phyloP scores from a whole-genome alignment of 2,888 invertebrate genomes.

The Trypoxylon attenuatum region DNA sequence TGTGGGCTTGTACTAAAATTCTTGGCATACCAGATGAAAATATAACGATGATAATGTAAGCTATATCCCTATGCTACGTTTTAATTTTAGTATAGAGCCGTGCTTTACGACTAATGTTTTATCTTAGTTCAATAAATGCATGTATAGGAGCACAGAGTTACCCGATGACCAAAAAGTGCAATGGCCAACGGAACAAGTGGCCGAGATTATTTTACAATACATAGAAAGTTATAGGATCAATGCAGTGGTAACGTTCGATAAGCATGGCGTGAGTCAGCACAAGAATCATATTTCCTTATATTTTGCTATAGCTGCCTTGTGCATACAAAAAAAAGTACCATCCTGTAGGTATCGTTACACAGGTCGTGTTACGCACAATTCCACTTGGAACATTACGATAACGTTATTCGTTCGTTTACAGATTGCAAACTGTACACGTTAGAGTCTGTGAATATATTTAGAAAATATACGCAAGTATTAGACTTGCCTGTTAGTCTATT shows the following conservation, averaged over 20 bases:
- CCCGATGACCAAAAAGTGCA: constrained; percentile 85
- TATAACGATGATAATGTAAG: constrained; percentile 79
- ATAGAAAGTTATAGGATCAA: constrained; percentile 86
- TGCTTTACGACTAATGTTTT: constrained; percentile 22
- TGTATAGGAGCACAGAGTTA: constrained; percentile 81
- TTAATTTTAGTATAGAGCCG: constrained; percentile 3
- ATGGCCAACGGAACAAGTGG: constrained; percentile 84
- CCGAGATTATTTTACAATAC: constrained; percentile 80
- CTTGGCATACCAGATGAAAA: constrained; percentile 88
- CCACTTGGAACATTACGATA: too few species aligned
- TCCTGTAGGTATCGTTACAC: constrained; percentile 81
- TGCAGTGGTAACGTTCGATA: constrained; percentile 95
- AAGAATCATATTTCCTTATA: constrained; percentile 92
- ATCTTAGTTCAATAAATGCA: constrained; percentile 66
- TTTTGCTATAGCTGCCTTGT: constrained; percentile 87
- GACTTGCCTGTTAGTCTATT: constrained; percentile 89
- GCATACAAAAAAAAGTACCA: constrained; percentile 84
- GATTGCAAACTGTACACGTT: constrained; percentile 89
- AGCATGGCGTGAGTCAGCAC: constrained; percentile 94
- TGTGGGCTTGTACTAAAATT: constrained; percentile 86
- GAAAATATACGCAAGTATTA: constrained; percentile 90
- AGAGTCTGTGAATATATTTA: constrained; percentile 88
- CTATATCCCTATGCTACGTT: constrained; percentile 5
- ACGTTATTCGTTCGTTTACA: constrained; percentile 77
- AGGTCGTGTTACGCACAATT: too few species aligned